These are phyloP conservation scores for Etia nguti DNA, from an alignment of 2,113 vertebrate genomes.

Conservation along the genomic window DNA sequence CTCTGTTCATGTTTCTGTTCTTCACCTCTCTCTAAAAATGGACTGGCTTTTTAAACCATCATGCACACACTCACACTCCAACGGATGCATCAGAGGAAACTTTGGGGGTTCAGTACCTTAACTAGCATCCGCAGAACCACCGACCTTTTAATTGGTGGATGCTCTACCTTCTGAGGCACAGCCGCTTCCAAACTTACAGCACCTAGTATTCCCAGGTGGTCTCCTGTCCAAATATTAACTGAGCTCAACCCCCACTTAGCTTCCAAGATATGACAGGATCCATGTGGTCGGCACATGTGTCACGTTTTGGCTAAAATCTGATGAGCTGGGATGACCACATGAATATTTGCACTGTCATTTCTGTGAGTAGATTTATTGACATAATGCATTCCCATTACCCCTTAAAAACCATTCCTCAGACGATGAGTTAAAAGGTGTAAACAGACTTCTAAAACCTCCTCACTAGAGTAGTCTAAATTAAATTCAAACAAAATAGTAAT, in stretches of 20 bases:
- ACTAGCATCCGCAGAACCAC: not conserved
- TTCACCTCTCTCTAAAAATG: not conserved
- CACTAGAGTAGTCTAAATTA: not conserved
- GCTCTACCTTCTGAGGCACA: not conserved
- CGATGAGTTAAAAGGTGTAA: not conserved
- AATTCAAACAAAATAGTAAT: not conserved
- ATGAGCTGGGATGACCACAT: not conserved
- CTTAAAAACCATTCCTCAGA: not conserved
- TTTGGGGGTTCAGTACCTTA: not conserved
- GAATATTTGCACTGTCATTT: not conserved
- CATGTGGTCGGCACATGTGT: accelerated
- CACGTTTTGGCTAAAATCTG: not conserved
- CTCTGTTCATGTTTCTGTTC: not conserved
- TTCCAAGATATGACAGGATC: not conserved
- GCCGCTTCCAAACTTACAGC: not conserved
- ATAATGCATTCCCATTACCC: not conserved
- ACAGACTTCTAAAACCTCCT: not conserved
- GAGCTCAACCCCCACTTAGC: not conserved
- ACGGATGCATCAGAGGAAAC: not conserved
- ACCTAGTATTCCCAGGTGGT: not conserved
- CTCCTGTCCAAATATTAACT: not conserved
- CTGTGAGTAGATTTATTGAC: not conserved
- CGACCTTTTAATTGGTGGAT: not conserved
- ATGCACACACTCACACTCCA: not conserved
- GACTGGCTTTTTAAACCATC: not conserved